Evolutionary conservation across 2,888 invertebrate genomes (phyloP).

Genomic region (Anagyrus pseudococci): DNA sequence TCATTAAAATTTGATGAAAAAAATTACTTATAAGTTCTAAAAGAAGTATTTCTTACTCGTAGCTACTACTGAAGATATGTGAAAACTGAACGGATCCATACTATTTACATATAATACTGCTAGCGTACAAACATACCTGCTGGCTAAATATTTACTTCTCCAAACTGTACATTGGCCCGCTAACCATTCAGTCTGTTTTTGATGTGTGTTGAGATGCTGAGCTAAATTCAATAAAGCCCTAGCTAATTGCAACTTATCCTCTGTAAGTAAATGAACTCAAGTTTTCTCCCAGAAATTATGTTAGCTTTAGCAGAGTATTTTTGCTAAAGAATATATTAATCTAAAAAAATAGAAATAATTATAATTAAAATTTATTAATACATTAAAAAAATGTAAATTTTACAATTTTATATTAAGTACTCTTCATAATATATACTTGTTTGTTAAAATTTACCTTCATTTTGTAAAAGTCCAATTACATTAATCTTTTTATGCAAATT

Average conservation of each 20-base stretch:
- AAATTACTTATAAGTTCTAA: slow-evolving; percentile 69
- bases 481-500: slow-evolving; percentile 51
- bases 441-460: too few relatives aligned
- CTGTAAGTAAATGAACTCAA: slow-evolving; percentile 87
- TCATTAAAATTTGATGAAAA: background rate
- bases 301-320: too few relatives aligned
- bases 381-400: too few relatives aligned
- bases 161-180: slow-evolving; percentile 96
- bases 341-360: too few relatives aligned
- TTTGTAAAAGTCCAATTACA: slow-evolving; percentile 54
- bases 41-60: slow-evolving; percentile 69
- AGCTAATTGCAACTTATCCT: slow-evolving; percentile 90
- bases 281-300: too few relatives aligned
- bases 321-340: too few relatives aligned
- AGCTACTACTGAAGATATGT: slow-evolving; percentile 72
- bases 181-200: slow-evolving; percentile 92
- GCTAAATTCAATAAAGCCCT: slow-evolving; percentile 85
- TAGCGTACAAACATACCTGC: slow-evolving; percentile 71
- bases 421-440: too few relatives aligned
- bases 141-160: slow-evolving; percentile 95
- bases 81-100: slow-evolving; percentile 45
- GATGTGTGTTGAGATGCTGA: slow-evolving; percentile 84
- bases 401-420: too few relatives aligned
- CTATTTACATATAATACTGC: background rate
- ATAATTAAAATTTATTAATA: too few relatives aligned